phyloP scores from a whole-genome alignment of 2,888 invertebrate species.

The Scrobipalpa atriplicella region DNA sequence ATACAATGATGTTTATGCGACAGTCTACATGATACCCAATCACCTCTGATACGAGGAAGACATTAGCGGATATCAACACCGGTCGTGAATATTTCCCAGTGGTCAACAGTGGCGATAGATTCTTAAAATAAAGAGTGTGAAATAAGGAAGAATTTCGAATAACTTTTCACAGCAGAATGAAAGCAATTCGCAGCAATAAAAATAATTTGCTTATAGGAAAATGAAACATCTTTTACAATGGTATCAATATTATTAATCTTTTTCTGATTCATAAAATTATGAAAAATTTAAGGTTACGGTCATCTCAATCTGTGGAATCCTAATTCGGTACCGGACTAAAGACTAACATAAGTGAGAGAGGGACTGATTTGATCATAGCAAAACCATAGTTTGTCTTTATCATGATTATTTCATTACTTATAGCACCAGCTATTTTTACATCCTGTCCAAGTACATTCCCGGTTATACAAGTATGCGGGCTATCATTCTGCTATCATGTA shows the following conservation, averaged over 20 bases:
- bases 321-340: no score
- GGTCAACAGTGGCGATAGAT: neutral
- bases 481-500: conserved; percentile 16
- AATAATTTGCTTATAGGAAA: no score
- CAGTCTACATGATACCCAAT: conserved; percentile 19
- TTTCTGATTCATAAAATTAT: no score
- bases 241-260: no score
- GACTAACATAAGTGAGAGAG: no score
- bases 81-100: conserved; percentile 14
- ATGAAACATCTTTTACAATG: no score
- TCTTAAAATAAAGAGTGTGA: no score
- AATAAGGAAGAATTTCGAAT: no score
- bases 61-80: conserved; percentile 16
- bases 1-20: conserved; percentile 30
- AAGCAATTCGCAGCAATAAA: no score
- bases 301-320: no score
- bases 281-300: no score
- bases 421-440: neutral
- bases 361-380: neutral
- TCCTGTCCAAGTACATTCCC: neutral
- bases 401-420: neutral
- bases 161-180: no score
- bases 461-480: conserved; percentile 19
- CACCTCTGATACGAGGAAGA: conserved; percentile 19
- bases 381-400: neutral